Conservation (phyloP, 2,888 invertebrate genomes). For the Latrodectus elegans region DNA sequence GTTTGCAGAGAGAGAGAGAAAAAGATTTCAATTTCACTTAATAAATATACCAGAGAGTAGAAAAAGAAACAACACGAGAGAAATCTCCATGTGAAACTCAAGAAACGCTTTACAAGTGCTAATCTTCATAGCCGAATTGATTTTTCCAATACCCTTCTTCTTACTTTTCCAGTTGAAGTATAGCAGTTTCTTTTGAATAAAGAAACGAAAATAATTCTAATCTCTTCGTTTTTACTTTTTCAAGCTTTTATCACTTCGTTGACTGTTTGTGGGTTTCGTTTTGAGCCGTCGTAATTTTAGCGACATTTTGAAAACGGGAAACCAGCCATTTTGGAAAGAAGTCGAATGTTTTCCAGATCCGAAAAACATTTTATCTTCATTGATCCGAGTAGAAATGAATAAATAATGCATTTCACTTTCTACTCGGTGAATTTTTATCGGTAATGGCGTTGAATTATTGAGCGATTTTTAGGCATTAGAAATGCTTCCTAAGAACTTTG, state of each 20-base stretch:
- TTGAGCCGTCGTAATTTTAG: constrained; percentile 29
- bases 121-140: background rate
- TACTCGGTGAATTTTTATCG: constrained; percentile 23
- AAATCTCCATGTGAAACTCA: too few species aligned
- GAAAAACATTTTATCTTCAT: constrained; percentile 36
- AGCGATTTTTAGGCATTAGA: constrained; percentile 2
- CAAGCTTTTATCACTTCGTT: constrained; percentile 14
- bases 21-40: too few species aligned
- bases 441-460: constrained; percentile 5
- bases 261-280: constrained; percentile 4
- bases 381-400: constrained; percentile 32
- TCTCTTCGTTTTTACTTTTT: background rate
- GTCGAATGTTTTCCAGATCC: constrained; percentile 30
- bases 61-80: too few species aligned
- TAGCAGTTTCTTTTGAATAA: background rate
- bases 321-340: constrained; percentile 11
- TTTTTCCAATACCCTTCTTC: constrained; percentile 14
- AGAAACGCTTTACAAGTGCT: too few species aligned
- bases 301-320: constrained; percentile 36
- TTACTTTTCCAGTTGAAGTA: background rate
- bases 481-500: background rate
- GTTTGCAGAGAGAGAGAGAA: too few species aligned
- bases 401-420: constrained; percentile 31
- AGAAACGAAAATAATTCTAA: background rate
- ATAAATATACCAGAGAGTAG: too few species aligned